These are phyloP conservation scores for Thaumatotibia leucotreta DNA, from an alignment of 1,140 invertebrate species.

Conservation along the genomic window DNA sequence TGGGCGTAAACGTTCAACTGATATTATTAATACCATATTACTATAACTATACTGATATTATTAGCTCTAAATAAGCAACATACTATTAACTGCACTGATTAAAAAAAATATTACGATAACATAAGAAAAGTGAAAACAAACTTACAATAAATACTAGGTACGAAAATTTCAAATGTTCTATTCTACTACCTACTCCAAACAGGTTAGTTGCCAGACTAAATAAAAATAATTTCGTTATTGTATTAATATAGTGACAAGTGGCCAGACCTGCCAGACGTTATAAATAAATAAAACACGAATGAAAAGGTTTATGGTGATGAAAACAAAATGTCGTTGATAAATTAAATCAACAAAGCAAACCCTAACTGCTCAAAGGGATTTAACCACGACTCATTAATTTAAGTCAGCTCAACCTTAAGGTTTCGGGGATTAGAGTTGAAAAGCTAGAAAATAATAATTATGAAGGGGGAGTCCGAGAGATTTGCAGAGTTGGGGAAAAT, in stretches of 20 bases:
- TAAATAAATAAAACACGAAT: not conserved
- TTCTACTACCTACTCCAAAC: no score
- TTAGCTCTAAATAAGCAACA: no score
- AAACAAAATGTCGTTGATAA: not conserved
- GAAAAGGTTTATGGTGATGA: not conserved
- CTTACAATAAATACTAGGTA: no score
- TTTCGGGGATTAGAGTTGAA: not conserved
- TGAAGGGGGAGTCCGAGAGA: not conserved
- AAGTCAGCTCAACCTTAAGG: not conserved
- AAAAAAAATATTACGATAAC: no score
- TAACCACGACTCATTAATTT: not conserved
- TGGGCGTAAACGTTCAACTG: no score
- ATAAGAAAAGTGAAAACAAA: no score
- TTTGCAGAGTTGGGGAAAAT: not conserved
- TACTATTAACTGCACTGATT: no score
- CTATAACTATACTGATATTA: no score
- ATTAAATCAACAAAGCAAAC: not conserved
- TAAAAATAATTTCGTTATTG: not conserved
- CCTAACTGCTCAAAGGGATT: not conserved
- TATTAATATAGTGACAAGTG: no score
- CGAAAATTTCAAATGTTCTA: no score
- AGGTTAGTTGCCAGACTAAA: no score
- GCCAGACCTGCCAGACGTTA: not conserved
- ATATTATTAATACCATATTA: no score
- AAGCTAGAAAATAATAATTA: not conserved